phyloP scores from a whole-genome alignment of 2,888 invertebrate genomes.

The Tortrix viridana region DNA sequence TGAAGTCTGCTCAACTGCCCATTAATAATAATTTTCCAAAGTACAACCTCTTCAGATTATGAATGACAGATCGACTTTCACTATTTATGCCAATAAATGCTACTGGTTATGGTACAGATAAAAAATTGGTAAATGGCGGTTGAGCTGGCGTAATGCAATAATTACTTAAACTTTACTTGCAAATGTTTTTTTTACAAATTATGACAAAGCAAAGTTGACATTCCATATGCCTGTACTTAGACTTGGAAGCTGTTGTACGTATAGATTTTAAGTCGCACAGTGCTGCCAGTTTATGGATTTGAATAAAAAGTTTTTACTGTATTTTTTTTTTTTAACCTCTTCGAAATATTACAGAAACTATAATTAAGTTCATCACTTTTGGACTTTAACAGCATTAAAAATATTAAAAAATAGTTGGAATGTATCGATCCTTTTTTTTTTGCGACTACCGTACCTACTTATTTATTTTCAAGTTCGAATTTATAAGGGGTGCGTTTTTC shows the following conservation, averaged over 20 bases:
- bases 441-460: too few species aligned
- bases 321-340: slow-evolving; percentile 36
- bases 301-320: slow-evolving; percentile 74
- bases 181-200: slow-evolving; percentile 17
- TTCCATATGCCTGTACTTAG: slow-evolving; percentile 67
- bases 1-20: background rate
- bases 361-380: too few species aligned
- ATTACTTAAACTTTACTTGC: slow-evolving; percentile 15
- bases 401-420: too few species aligned
- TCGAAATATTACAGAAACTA: too few species aligned
- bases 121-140: slow-evolving; percentile 1
- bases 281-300: slow-evolving; percentile 75
- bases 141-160: slow-evolving; percentile 16
- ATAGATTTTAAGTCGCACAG: slow-evolving; percentile 71
- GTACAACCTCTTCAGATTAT: too few species aligned
- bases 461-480: too few species aligned
- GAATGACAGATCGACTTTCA: background rate
- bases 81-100: background rate
- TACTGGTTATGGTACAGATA: background rate
- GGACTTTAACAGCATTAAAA: too few species aligned
- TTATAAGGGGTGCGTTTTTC: too few species aligned
- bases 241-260: slow-evolving; percentile 70
- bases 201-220: slow-evolving; percentile 43
- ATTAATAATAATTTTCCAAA: background rate
- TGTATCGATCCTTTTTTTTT: too few species aligned